These are phyloP conservation scores for Cylindroiulus punctatus DNA, from an alignment of 2,888 invertebrate species.

Conservation along the genomic window DNA sequence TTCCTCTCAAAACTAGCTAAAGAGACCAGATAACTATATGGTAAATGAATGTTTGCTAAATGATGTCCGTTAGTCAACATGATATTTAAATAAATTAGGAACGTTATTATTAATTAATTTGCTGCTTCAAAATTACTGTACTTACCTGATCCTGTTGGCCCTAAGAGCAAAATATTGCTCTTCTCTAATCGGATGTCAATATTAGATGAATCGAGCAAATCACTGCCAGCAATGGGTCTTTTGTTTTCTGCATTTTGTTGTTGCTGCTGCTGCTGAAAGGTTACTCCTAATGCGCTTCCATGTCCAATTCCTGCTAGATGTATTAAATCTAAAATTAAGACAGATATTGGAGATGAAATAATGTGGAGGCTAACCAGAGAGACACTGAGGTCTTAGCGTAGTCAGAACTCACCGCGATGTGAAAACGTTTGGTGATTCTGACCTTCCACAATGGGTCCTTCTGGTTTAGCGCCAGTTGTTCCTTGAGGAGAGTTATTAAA, in stretches of 20 bases:
- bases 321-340: constrained; percentile 76
- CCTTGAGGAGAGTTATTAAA: constrained; percentile 80
- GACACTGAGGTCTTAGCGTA: neutral
- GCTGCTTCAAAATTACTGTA: neutral
- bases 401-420: constrained; percentile 73
- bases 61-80: no score
- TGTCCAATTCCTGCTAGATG: constrained; percentile 85
- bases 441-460: constrained; percentile 55
- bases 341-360: constrained; percentile 11
- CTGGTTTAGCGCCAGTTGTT: constrained; percentile 54
- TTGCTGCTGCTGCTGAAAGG: constrained; percentile 59
- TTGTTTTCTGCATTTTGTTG: constrained; percentile 60
- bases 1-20: no score
- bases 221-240: constrained; percentile 69
- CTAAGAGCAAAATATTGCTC: constrained; percentile 92
- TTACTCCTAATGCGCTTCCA: constrained; percentile 71
- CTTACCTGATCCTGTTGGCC: constrained; percentile 88
- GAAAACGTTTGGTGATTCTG: constrained; percentile 76
- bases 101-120: no score
- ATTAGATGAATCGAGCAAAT: constrained; percentile 81
- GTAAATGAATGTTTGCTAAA: no score
- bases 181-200: constrained; percentile 91
- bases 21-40: no score
- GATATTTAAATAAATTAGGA: no score
- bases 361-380: constrained; percentile 56